These are phyloP conservation scores for Sinodicranocentrus sp. DNA, from an alignment of 2,888 invertebrate genomes.

Conservation along the genomic window DNA sequence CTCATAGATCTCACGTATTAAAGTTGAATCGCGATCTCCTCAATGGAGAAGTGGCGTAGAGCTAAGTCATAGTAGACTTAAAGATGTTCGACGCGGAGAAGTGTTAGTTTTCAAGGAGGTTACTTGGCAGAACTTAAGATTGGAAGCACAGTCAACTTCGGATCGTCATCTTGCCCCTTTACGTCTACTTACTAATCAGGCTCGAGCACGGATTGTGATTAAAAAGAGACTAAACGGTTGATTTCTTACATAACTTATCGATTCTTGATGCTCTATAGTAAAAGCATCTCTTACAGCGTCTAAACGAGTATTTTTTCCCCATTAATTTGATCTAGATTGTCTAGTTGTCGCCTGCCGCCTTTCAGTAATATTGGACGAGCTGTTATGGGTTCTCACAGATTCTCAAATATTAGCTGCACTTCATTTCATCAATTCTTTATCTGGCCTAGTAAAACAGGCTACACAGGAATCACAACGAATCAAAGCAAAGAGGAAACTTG, in stretches of 20 bases:
- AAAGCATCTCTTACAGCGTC: slow-evolving; percentile 19
- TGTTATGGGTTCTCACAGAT: slow-evolving; percentile 98
- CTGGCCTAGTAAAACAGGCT: slow-evolving; percentile 89
- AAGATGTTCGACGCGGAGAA: slow-evolving; percentile 92
- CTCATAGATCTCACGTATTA: slow-evolving; percentile 91
- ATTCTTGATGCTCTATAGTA: neutral
- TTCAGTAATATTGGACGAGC: slow-evolving; percentile 94
- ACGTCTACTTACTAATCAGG: slow-evolving; percentile 94
- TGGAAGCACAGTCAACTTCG: slow-evolving; percentile 93
- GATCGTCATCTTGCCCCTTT: slow-evolving; percentile 90
- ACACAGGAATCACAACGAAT: slow-evolving; percentile 88
- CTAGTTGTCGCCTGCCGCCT: slow-evolving; percentile 94
- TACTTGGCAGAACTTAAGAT: slow-evolving; percentile 97
- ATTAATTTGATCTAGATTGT: slow-evolving; percentile 84
- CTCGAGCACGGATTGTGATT: slow-evolving; percentile 95
- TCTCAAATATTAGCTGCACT: slow-evolving; percentile 96
- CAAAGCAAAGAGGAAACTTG: slow-evolving; percentile 91
- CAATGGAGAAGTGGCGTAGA: slow-evolving; percentile 90
- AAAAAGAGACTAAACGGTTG: slow-evolving; percentile 94
- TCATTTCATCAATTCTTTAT: slow-evolving; percentile 91
- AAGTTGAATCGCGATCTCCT: slow-evolving; percentile 95
- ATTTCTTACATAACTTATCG: slow-evolving; percentile 30
- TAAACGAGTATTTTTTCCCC: no score
- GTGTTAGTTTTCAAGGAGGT: slow-evolving; percentile 97
- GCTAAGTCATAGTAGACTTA: slow-evolving; percentile 93